Base-by-base conservation (phyloP, 2,113 vertebrate species). In the Arothron firmamentum region DNA sequence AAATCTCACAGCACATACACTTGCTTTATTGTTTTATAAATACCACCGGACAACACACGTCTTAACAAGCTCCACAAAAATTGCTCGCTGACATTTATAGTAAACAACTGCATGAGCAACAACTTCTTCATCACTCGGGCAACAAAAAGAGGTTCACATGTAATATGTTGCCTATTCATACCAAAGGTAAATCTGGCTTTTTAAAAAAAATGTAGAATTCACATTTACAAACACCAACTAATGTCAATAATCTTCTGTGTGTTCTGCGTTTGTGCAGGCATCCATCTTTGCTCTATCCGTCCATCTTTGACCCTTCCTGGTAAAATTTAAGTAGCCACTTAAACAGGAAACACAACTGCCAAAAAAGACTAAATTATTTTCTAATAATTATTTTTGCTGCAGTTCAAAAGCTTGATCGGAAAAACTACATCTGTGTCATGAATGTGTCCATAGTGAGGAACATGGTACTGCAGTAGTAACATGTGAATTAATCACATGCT, bases 101-200 rank as follows among this genome's bases (percentile, higher is more conserved):
- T 90, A 90, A 90, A 92, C 89, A 89, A 85, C 81, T 20, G 89
- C 60, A 73, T 65, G 79, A 79, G 59, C 76, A 68, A 80, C 15
- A 2, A 45, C 54, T 53, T 20, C 49, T 51, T 63, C 77, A 65
- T 79, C 80, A 80, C 61, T 66, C 55, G 14, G 21, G 8, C 28
- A 9, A 31, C 28, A 31, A 31, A 31, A 5, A 31, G 28, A 31
- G 6, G 19, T 78, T 80, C 56, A 77, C 71, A 66, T 72, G 52
- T 63, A 52, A 72, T 21, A 61, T 34, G 53, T 74, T 46, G 58
- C 58, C 25, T 74, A 66, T 60, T 67, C 43, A 59, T 31, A 45
- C 58, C 51, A 63, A 1, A 5, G 21, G 43, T 45, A 18, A 70
- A 80, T 77, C 49, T 58, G 43, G 19, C 56, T 53, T 47, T 47